Evolutionary conservation across 30 jellyfish, hydroid and myxozoan species (phyloP).

Genomic region (Aurelia aurita complex sp. Pacific): DNA sequence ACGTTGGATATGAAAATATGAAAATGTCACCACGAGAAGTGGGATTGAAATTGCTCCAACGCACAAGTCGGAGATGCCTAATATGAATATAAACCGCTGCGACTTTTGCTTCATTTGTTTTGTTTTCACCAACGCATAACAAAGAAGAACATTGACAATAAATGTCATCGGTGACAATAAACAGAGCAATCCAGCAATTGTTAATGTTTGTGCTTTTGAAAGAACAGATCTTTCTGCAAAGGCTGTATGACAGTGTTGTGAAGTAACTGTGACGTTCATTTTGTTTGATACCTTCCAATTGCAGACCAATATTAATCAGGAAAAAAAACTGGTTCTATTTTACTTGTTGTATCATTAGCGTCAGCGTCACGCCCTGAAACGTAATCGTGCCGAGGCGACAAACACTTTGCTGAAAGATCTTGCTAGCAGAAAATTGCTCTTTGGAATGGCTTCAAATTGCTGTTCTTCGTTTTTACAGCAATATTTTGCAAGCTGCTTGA

Average conservation of each 20-base stretch:
- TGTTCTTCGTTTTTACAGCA: no score
- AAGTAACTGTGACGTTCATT: not conserved
- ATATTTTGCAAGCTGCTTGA: no score
- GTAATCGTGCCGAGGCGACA: no score
- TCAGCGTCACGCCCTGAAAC: no score
- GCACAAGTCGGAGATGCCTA: slow-evolving; percentile 43
- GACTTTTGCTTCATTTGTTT: slow-evolving; percentile 29
- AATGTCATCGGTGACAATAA: slow-evolving; percentile 8
- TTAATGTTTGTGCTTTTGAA: slow-evolving; percentile 15
- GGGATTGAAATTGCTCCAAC: slow-evolving; percentile 42
- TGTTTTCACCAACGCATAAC: slow-evolving; percentile 27
- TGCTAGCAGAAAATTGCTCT: no score
- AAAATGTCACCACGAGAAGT: slow-evolving; percentile 8
- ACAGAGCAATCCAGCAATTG: slow-evolving; percentile 2
- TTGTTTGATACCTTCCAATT: not conserved
- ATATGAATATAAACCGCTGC: slow-evolving; percentile 27
- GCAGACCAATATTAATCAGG: no score
- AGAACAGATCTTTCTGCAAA: slow-evolving; percentile 22
- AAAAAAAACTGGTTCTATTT: no score
- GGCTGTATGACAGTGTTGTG: slow-evolving; percentile 11
- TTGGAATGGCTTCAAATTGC: no score
- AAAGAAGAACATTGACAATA: slow-evolving; percentile 7
- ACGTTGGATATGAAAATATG: not conserved
- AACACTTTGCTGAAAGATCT: no score
- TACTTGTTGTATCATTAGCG: no score